Percentiles rank a stretch among this genome's conserved stretches.
These are phyloP conservation scores for Patagioenas fasciata DNA, from an alignment of 2,113 vertebrate species.

Conservation along the genomic window DNA sequence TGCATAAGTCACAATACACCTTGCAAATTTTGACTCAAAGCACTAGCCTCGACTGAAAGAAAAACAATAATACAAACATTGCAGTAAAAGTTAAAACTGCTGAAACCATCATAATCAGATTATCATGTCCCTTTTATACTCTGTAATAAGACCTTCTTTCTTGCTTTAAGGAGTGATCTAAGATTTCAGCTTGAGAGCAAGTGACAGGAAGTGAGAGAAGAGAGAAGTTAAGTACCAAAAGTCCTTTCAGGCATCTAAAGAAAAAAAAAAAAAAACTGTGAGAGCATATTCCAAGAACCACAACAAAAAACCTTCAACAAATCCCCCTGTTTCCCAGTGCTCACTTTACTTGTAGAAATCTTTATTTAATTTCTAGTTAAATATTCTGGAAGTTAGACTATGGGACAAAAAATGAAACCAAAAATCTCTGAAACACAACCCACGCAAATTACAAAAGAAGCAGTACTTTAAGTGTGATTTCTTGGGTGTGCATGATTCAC, in stretches of 20 bases:
- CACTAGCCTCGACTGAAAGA: neutral
- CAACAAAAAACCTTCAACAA: neutral
- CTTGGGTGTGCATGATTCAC: neutral
- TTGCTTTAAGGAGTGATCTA: neutral
- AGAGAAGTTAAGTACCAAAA: neutral
- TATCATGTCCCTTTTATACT: neutral
- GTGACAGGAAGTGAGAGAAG: neutral
- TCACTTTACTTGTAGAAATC: neutral
- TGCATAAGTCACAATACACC: neutral
- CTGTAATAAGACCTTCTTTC: neutral
- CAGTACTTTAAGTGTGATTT: neutral
- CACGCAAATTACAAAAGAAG: neutral
- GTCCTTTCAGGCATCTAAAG: neutral
- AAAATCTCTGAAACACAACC: fast-evolving
- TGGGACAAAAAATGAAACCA: neutral
- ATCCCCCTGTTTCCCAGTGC: neutral
- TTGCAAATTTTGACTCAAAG: neutral
- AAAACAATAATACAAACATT: neutral
- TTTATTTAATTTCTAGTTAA: neutral
- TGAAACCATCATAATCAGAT: neutral
- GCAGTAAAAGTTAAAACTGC: neutral
- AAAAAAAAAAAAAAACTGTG: neutral
- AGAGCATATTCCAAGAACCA: neutral
- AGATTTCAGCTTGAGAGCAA: neutral
- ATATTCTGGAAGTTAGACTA: neutral